Evolutionary conservation across 1,140 invertebrate genomes (phyloP).

Genomic region (Xylocopa sonorina): DNA sequence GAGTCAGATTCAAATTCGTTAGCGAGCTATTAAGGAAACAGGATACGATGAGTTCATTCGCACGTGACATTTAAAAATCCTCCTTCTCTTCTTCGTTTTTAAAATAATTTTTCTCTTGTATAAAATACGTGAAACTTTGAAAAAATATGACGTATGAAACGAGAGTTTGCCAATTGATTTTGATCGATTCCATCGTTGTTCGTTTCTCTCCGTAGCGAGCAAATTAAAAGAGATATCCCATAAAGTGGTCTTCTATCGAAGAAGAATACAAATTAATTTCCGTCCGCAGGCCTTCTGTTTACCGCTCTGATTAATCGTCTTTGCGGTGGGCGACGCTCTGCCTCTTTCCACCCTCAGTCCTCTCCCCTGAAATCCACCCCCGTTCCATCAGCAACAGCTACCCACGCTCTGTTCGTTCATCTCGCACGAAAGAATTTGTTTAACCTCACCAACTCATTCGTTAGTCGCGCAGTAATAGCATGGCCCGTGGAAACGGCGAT

Average conservation of each 20-base stretch:
- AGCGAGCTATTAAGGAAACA: not conserved
- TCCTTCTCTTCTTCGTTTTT: too few relatives aligned
- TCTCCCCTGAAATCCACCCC: not conserved
- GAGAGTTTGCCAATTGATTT: not conserved
- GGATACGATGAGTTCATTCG: not conserved
- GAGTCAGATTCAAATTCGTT: not conserved
- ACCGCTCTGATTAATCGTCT: slow-evolving; percentile 40
- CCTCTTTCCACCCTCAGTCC: not conserved
- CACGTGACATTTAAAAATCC: too few relatives aligned
- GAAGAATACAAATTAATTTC: slow-evolving; percentile 43
- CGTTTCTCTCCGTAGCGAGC: not conserved
- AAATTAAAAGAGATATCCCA: not conserved
- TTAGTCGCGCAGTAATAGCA: slow-evolving; percentile 8
- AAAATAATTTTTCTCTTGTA: too few relatives aligned
- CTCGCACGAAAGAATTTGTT: slow-evolving; percentile 30
- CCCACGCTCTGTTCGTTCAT: not conserved
- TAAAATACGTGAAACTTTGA: not conserved
- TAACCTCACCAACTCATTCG: slow-evolving; percentile 25
- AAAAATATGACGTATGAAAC: not conserved
- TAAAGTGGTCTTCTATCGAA: not conserved
- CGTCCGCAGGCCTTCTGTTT: slow-evolving; percentile 19
- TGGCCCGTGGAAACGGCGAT: slow-evolving; percentile 4
- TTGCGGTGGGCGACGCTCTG: not conserved
- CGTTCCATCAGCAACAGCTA: not conserved
- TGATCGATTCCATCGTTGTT: not conserved